These are phyloP conservation scores for Cyclura pinguis DNA, from an alignment of 2,797 vertebrate species.

Conservation along the genomic window DNA sequence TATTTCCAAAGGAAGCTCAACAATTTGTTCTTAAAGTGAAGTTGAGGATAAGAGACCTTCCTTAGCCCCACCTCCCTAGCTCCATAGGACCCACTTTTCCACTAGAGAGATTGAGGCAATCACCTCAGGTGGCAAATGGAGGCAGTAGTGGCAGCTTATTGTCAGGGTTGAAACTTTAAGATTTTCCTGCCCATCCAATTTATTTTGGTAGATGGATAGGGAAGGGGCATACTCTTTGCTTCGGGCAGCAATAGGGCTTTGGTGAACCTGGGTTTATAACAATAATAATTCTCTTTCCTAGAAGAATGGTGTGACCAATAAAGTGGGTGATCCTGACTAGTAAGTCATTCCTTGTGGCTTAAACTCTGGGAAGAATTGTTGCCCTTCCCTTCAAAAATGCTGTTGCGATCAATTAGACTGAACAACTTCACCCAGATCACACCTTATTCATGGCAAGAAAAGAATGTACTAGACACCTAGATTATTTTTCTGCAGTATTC, in stretches of 20 bases:
- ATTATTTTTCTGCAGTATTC: slow-evolving; percentile 32
- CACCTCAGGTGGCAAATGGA: too few species aligned
- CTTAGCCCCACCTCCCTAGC: background rate
- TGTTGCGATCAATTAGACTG: background rate
- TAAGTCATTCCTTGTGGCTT: background rate
- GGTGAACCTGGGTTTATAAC: background rate
- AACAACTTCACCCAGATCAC: background rate
- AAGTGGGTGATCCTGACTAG: background rate
- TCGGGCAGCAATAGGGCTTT: background rate
- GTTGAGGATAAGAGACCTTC: too few species aligned
- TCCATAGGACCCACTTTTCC: background rate
- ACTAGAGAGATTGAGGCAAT: background rate
- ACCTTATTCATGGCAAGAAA: background rate
- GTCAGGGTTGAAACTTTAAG: background rate
- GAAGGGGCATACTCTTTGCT: background rate
- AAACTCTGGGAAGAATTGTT: background rate
- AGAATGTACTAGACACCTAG: background rate
- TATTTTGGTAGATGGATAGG: background rate
- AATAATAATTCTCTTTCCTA: background rate
- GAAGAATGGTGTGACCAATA: background rate
- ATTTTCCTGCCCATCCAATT: background rate
- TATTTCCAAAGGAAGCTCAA: background rate
- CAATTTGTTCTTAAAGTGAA: background rate
- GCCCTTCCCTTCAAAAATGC: background rate
- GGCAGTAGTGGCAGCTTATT: too few species aligned